Evolutionary conservation across 2,888 invertebrate genomes (phyloP), one percentile per base, ranked within the genome.

Genomic region (Globia sparganii): DNA sequence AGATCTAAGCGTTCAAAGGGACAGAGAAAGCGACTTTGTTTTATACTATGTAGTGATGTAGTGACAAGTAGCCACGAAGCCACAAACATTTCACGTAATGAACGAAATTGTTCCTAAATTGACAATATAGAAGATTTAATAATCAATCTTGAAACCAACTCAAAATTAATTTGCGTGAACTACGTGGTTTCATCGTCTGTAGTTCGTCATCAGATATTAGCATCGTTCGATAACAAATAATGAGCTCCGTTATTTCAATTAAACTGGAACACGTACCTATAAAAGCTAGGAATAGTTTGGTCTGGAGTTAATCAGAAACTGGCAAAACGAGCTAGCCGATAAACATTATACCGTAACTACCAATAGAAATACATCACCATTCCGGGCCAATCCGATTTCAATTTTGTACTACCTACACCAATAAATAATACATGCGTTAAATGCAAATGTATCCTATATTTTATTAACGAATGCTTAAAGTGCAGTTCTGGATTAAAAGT

Each of bases 261-360:
- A 80, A 86, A 76, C 64, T 80, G 58, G 72, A 72, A 72, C 73
- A 64, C 62, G 74, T 77, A 70, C 34, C 70, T 49, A 86, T 78
- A 77, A 77, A 80, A 71, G 62, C 78, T 81, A 77, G 76, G 11
- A 77, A 82, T 87, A 84, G 80, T 74, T 68, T 68, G 72, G 62
- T 70, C 77, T 84, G 78, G 77, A 88, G 74, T 80, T 79, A 80
- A 84, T 87, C 83, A 84, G 58, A 77, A 71, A 67, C 43, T 61
- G 53, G 75, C 69, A 62, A 81, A 80, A 75, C 75, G 67, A 71
- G 56, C 75, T 15, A 71, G 66, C 59, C 77, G 66, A 86, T 81
- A 84, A 86, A 84, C 72, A 79, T 68, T 49, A 65, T 70, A 75
- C 37, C 56, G 77, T 69, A 78, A 80, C 66, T 72, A 40, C 72